Conservation (phyloP, 53 echinoderm and acorn worm genomes). For the Echinarachnius parma region DNA sequence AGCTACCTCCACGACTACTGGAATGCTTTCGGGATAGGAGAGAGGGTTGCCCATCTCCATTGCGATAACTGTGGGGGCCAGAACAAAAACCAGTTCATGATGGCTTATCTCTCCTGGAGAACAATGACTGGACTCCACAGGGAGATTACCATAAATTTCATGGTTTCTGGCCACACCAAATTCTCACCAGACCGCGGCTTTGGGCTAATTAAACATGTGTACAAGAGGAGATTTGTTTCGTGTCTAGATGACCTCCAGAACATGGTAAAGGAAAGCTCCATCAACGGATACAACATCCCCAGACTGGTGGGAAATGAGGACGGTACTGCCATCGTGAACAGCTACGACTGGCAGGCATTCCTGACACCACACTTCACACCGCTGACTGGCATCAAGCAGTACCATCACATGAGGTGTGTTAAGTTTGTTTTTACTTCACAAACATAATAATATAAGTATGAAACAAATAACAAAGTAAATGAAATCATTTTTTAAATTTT, state of each 20-base stretch:
- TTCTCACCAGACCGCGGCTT: conserved; percentile 39
- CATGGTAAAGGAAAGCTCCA: conserved; percentile 27
- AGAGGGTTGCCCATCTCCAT: no score
- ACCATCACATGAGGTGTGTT: conserved; percentile 59
- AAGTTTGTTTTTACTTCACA: no score
- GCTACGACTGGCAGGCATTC: conserved; percentile 61
- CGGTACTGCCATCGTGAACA: conserved; percentile 35
- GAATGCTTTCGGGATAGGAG: no score
- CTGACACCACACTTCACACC: conserved; percentile 48
- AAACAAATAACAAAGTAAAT: no score
- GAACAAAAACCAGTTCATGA: no score
- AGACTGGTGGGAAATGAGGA: conserved; percentile 56
- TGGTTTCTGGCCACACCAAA: no score
- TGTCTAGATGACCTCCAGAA: conserved; percentile 42
- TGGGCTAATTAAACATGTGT: conserved; percentile 36
- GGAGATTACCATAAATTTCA: conserved; percentile 20
- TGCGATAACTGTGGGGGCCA: no score
- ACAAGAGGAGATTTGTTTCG: conserved; percentile 12
- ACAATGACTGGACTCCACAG: conserved; percentile 32
- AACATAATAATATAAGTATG: no score
- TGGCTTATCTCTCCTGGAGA: conserved; percentile 52
- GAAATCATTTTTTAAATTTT: no score
- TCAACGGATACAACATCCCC: conserved; percentile 45
- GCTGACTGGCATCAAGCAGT: conserved; percentile 53
- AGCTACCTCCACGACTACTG: no score